Evolutionary conservation across 2,888 invertebrate species (phyloP).

Genomic region (Timema cristinae): DNA sequence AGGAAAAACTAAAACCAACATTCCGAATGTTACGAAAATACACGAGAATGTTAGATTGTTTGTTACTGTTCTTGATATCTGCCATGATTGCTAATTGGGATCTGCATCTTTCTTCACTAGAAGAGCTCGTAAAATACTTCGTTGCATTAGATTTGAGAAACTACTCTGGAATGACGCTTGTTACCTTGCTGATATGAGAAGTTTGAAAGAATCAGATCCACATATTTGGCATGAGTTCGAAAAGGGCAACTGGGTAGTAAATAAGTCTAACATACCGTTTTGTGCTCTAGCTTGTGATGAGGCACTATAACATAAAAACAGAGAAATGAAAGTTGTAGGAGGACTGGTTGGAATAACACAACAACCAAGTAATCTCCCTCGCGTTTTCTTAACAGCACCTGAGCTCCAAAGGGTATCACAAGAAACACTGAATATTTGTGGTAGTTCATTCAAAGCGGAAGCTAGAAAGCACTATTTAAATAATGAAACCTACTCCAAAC

Average conservation of each 20-base stretch:
- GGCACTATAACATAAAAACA: conserved; percentile 18
- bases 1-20: background rate
- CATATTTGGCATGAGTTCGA: conserved; percentile 20
- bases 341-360: conserved; percentile 21
- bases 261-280: too few species aligned
- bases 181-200: conserved; percentile 18
- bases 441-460: conserved; percentile 11
- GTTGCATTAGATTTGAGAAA: conserved; percentile 17
- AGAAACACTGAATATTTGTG: conserved; percentile 17
- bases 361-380: conserved; percentile 12
- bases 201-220: conserved; percentile 17
- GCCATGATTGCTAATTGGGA: conserved; percentile 16
- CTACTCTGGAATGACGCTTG: conserved; percentile 21
- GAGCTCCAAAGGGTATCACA: conserved; percentile 12
- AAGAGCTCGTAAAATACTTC: conserved; percentile 17
- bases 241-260: too few species aligned
- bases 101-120: conserved; percentile 17
- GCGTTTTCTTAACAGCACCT: conserved; percentile 20
- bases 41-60: conserved; percentile 14
- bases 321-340: conserved; percentile 15
- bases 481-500: background rate
- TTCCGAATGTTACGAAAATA: conserved; percentile 16
- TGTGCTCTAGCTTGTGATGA: too few species aligned
- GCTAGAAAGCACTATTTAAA: conserved; percentile 17
- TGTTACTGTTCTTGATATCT: conserved; percentile 11